Evolutionary conservation across 2,113 vertebrate genomes (phyloP).

Genomic region (Saguinus midas): DNA sequence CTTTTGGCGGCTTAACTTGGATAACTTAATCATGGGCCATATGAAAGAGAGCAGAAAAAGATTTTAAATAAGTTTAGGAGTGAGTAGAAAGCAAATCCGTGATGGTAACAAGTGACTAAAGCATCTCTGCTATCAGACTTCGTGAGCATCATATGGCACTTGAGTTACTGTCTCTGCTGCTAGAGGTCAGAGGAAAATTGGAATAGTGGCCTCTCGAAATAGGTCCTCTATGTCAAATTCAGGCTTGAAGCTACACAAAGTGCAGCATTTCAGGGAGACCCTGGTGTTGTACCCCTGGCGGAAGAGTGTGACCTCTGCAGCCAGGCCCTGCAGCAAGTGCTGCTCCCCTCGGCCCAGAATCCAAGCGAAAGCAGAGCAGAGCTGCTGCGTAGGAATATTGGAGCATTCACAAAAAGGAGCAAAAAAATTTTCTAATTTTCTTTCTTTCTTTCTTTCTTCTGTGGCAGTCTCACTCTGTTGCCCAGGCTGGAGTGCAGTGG

Average conservation of each 20-base stretch:
- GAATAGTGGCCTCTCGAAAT: not conserved
- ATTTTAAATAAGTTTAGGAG: constrained; percentile 68
- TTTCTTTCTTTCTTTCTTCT: too few relatives aligned
- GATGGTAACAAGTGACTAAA: constrained; percentile 17
- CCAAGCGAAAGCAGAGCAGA: not conserved
- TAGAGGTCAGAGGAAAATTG: not conserved
- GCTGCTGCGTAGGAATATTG: not conserved
- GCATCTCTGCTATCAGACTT: not conserved
- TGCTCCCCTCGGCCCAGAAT: not conserved
- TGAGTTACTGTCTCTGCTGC: not conserved
- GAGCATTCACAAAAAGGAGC: too few relatives aligned
- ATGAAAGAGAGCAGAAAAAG: constrained; percentile 64
- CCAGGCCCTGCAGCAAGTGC: accelerated
- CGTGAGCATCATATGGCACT: not conserved
- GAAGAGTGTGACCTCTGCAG: not conserved
- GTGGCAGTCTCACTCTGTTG: too few relatives aligned
- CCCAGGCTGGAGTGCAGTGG: too few relatives aligned
- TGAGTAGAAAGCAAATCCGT: constrained; percentile 8
- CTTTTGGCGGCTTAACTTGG: constrained; percentile 66
- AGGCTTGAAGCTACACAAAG: not conserved
- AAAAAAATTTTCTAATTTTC: too few relatives aligned
- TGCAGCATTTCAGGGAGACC: not conserved
- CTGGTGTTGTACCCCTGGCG: not conserved
- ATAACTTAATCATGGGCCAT: constrained; percentile 68
- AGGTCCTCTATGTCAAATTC: not conserved